Evolutionary conservation across 1,140 invertebrate species (phyloP), one percentile per base, ranked within the genome.

Genomic region (Tetragnatha versicolor): DNA sequence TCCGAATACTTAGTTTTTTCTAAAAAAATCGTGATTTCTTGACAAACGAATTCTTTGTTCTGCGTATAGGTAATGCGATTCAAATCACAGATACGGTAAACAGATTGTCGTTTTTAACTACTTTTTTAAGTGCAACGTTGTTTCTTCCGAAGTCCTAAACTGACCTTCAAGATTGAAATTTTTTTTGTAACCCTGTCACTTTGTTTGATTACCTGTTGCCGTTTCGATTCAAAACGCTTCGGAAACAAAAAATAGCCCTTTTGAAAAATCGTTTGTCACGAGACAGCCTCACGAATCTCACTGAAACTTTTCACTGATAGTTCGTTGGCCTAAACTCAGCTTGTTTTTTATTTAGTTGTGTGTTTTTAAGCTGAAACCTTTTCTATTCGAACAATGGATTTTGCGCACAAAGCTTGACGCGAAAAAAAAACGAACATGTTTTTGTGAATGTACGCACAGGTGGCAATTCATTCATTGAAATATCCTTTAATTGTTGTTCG

Each of bases 381-480:
- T 20, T 66, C 33, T 33, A 29, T 20, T 25, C 20, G 22, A n/a
- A 45, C 35, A 66, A 66, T 47, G n/a, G 39, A 25, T n/a, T 69
- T 53, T 22, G 66, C 33, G 37, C 51, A 69, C 20, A 69, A 53
- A 53, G 33, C 35, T 10, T 7, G 47, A 10, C 20, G 17, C 17
- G n/a, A n/a, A n/a, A n/a, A n/a, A n/a, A n/a, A n/a, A 51, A 33
- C 42, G 17, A 69, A 35, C 17, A 17, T 35, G 51, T 69, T 51
- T 69, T 20, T 25, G 22, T 25, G 31, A 35, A 35, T 39, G 45
- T 35, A 69, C 49, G 27, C 53, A 47, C 66, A 69, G 66, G 66
- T 69, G 66, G n/a, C 49, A 69, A 33, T 53, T 37, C 66, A 49
- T 33, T 53, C 49, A 22, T 69, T 35, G 66, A 69, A 53, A 69